Conservation (phyloP, 2,113 vertebrate species). For the Rhinolophus ferrumequinum region DNA sequence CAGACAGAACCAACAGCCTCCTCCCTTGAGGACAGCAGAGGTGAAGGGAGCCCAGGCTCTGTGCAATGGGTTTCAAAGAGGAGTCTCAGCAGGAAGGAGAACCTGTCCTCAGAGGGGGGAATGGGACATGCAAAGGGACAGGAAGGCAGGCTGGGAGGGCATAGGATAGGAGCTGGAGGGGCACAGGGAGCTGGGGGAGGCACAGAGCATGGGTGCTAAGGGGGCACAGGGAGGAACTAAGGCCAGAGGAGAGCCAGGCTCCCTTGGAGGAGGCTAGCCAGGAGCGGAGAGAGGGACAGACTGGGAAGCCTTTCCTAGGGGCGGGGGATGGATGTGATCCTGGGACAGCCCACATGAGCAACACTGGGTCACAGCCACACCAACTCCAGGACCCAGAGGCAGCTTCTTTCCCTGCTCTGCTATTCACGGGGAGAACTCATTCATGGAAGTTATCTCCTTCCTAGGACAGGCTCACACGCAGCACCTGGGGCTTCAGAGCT, state of each 20-base stretch:
- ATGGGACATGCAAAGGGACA: background rate
- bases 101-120: background rate
- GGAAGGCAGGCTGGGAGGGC: background rate
- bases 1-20: background rate
- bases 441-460: background rate
- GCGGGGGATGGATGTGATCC: too few relatives aligned
- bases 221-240: background rate
- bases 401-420: background rate
- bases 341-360: background rate
- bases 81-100: background rate
- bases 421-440: background rate
- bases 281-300: background rate
- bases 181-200: background rate
- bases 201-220: too few relatives aligned
- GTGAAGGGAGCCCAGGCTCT: background rate
- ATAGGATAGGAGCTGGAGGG: background rate
- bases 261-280: background rate
- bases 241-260: background rate
- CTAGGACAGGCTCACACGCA: background rate
- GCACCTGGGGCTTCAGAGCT: background rate
- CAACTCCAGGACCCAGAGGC: background rate
- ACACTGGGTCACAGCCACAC: background rate
- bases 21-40: background rate
- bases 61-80: background rate
- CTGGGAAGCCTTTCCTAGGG: background rate